These are phyloP conservation scores for Prietella phreatophila DNA, from an alignment of 2,113 vertebrate genomes.

Conservation along the genomic window DNA sequence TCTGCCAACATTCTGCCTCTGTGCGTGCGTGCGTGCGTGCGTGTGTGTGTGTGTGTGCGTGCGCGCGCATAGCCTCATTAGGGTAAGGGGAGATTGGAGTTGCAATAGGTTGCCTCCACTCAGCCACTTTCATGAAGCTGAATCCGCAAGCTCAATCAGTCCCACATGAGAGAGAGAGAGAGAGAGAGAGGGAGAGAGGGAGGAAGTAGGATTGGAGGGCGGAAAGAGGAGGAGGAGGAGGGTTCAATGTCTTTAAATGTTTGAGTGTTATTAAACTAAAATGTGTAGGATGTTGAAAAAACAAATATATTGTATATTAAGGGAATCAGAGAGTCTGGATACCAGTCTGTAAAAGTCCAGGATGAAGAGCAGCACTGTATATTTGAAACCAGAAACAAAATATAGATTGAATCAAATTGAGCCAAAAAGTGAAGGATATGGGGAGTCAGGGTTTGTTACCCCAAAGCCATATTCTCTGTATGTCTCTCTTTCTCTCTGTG, in stretches of 20 bases:
- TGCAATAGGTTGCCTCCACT: conserved; percentile 74
- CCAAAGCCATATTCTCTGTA: conserved; percentile 13
- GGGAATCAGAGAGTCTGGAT: conserved; percentile 29
- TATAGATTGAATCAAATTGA: conserved; percentile 26
- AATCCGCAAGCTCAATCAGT: conserved; percentile 78
- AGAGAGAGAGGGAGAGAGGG: background rate
- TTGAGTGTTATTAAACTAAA: conserved; percentile 7
- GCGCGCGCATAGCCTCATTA: conserved; percentile 68
- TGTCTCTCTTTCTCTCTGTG: conserved; percentile 27
- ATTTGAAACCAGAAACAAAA: conserved; percentile 32
- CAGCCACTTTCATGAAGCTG: conserved; percentile 81
- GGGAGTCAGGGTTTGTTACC: conserved; percentile 17
- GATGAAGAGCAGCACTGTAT: background rate
- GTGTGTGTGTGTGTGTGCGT: conserved; percentile 12
- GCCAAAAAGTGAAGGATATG: conserved; percentile 6
- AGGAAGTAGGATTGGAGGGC: conserved; percentile 34
- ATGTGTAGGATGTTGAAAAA: conserved; percentile 42
- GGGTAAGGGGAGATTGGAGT: conserved; percentile 74
- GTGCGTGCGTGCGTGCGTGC: conserved; percentile 15
- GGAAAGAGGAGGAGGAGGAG: conserved; percentile 35
- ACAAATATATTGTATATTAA: conserved; percentile 50
- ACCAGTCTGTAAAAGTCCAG: background rate
- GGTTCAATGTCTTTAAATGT: conserved; percentile 12
- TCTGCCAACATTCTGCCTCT: conserved; percentile 14
- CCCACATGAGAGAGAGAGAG: conserved; percentile 78